Evolutionary conservation across 1,140 invertebrate genomes (phyloP), one percentile per base, ranked within the genome.

Genomic region (Drosophila ficusphila): DNA sequence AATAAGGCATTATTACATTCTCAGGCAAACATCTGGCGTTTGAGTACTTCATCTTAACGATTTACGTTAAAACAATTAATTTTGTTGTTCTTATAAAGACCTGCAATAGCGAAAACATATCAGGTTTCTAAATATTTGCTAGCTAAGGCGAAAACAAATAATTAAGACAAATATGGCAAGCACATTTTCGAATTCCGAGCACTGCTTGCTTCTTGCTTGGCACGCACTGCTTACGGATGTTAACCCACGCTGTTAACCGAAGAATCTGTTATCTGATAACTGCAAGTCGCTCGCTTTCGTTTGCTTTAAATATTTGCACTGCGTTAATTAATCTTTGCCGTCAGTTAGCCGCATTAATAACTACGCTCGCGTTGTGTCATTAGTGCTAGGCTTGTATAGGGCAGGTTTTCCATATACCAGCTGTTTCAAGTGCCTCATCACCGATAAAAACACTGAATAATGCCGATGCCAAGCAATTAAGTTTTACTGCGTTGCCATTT

Each of bases 401-500:
- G 25, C 29, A 11, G 9, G 8, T 21, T 44, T 31, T 60, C 44
- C 23, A 11, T 33, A 3, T 18, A n/a, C 39, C 67, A 72, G 39
- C 54, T 72, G 69, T 72, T 72, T 52, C 54, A 34, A 52, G 41
- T 61, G 47, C 18, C 12, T 19, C 12, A 21, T 23, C 14, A 14
- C 33, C 9, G 2, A 14, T 5, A 27, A 36, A 33, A 23, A 3
- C 6, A 4, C 56, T 25, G 19, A 31, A 36, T 29, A 38, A 14
- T 18, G 29, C 19, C 41, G 12, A 67, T 39, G 25, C n/a, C 14
- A 46, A 41, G 69, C 47, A 72, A 72, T 62, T 72, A 72, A 33
- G 56, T 36, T 58, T 52, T 46, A 19, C 7, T 44, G 21, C 4
- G 19, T 21, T 33, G 31, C 25, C 72, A 38, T 71, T 42, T 33